Percentiles rank a stretch among this genome's conserved stretches.
Evolutionary conservation across 2,113 vertebrate species (phyloP).

Genomic region (Lagopus leucura): DNA sequence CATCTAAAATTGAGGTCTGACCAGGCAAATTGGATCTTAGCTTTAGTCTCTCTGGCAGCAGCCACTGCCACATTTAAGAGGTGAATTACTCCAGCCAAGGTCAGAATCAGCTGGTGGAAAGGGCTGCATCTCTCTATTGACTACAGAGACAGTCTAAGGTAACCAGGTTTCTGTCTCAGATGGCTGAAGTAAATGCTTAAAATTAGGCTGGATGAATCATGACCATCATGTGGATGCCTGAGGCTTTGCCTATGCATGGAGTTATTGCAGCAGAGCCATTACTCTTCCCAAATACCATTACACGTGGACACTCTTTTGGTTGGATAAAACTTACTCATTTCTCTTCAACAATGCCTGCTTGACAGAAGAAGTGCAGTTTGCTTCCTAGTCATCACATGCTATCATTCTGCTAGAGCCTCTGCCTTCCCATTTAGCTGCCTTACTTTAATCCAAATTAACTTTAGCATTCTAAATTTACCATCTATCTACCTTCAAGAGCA

Average conservation of each 20-base stretch:
- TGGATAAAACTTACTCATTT: background rate
- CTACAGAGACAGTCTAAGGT: background rate
- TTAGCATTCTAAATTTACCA: background rate
- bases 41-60: background rate
- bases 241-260: background rate
- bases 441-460: slow-evolving; percentile 28
- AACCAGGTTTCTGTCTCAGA: background rate
- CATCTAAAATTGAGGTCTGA: background rate
- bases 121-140: background rate
- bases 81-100: background rate
- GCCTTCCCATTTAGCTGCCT: background rate
- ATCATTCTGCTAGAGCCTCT: background rate
- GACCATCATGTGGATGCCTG: background rate
- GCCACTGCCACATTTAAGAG: background rate
- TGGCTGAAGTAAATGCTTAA: background rate
- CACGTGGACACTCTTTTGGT: background rate
- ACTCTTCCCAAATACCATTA: background rate
- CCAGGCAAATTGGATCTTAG: background rate
- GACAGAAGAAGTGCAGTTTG: background rate
- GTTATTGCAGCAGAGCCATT: background rate
- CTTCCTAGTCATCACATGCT: background rate
- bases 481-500: background rate
- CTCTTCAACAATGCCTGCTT: background rate
- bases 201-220: slow-evolving; percentile 21
- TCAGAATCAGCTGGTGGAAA: background rate